Evolutionary conservation across 2,888 invertebrate species (phyloP).

Genomic region (Microctonus hyperodae): DNA sequence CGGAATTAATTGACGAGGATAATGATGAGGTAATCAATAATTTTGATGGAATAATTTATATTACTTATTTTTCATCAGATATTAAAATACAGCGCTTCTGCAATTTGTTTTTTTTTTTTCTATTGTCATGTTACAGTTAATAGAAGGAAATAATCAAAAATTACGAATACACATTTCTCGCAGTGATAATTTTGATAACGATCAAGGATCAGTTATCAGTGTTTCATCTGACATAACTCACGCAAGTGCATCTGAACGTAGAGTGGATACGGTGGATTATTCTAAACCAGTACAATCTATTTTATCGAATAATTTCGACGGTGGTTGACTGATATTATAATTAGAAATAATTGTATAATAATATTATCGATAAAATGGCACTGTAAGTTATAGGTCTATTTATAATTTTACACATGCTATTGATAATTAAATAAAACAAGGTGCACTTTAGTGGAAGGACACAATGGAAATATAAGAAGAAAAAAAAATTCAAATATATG

Average conservation of each 20-base stretch:
- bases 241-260: background rate
- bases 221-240: background rate
- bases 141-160: conserved; percentile 40
- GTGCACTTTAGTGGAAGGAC: background rate
- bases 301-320: background rate
- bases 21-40: conserved; percentile 39
- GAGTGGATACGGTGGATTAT: background rate
- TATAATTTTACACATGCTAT: background rate
- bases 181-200: conserved; percentile 35
- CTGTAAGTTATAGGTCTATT: background rate
- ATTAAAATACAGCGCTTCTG: background rate
- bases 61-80: background rate
- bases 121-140: conserved; percentile 37
- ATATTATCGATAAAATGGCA: background rate
- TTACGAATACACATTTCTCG: conserved; percentile 49
- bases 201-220: background rate
- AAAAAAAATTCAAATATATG: background rate
- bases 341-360: background rate
- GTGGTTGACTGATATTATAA: background rate
- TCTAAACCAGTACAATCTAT: background rate
- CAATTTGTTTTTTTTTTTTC: background rate
- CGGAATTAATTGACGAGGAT: conserved; percentile 41
- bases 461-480: too few relatives aligned
- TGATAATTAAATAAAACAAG: background rate
- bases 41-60: background rate